Percentiles rank a stretch among this genome's conserved stretches.
Conservation (phyloP, 1,140 invertebrate species). For the Zaprionus nigranus region DNA sequence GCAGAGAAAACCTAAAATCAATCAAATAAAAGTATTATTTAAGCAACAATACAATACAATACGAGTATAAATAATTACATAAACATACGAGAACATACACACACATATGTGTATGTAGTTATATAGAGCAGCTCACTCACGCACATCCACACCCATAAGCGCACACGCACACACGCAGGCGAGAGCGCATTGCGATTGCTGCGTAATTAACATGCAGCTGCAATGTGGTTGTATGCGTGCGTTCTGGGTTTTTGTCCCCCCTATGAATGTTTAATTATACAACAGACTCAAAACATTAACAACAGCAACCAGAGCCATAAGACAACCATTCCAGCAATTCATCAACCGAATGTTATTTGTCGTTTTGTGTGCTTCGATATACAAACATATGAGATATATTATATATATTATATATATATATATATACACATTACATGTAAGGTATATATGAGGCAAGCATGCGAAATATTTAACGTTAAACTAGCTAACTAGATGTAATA, state of each 20-base stretch:
- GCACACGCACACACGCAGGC: constrained; percentile 2
- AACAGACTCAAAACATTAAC: constrained; percentile 8
- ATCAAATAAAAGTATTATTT: constrained; percentile 84
- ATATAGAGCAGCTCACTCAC: constrained; percentile 29
- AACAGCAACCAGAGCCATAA: constrained; percentile 29
- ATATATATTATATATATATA: constrained; percentile 26
- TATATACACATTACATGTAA: constrained; percentile 2
- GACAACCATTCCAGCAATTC: constrained; percentile 7
- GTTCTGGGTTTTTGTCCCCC: neutral
- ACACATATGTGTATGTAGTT: constrained; percentile 22
- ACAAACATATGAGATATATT: constrained; percentile 34
- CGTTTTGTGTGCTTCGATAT: constrained; percentile 29
- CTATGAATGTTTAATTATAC: constrained; percentile 18
- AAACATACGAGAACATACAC: constrained; percentile 48
- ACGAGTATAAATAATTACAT: constrained; percentile 49
- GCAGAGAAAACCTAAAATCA: constrained; percentile 77
- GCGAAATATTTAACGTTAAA: constrained; percentile 46
- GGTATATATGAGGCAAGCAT: constrained; percentile 20
- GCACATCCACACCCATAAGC: neutral
- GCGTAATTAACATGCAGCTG: constrained; percentile 27
- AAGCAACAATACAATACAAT: constrained; percentile 71
- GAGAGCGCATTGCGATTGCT: neutral
- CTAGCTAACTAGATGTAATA: constrained; percentile 45
- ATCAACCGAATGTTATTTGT: constrained; percentile 30
- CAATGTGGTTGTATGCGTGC: constrained; percentile 9